phyloP scores from a whole-genome alignment of 2,888 invertebrate species.

The Drepana falcataria region DNA sequence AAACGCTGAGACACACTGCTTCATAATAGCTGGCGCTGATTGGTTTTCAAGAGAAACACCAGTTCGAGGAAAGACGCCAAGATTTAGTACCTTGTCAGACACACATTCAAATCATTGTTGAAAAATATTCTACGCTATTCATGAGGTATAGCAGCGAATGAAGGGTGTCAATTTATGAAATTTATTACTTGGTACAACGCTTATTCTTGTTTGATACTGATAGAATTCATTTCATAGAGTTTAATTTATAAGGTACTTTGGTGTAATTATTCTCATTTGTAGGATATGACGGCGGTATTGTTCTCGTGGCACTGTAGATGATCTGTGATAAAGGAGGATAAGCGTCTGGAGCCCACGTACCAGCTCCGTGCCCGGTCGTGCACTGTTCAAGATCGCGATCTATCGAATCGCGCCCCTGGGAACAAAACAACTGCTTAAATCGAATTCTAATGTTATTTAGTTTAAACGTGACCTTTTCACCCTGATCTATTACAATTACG shows the following conservation, averaged over 20 bases:
- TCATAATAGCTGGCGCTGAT: constrained; percentile 63
- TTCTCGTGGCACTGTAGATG: constrained; percentile 48
- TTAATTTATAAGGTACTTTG: not conserved
- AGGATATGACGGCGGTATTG: constrained; percentile 53
- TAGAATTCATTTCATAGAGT: constrained; percentile 1
- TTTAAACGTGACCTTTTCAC: constrained; percentile 27
- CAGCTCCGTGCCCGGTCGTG: constrained; percentile 56
- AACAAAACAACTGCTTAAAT: constrained; percentile 26
- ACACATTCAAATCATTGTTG: constrained; percentile 29
- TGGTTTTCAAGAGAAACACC: constrained; percentile 68
- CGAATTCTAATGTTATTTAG: constrained; percentile 16
- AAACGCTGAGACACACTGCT: constrained; percentile 51
- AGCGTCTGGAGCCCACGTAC: constrained; percentile 53
- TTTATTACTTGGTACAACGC: too few species aligned
- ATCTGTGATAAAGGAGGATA: constrained; percentile 61
- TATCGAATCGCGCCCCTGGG: constrained; percentile 54
- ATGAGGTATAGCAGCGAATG: constrained; percentile 15
- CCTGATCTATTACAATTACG: constrained; percentile 25
- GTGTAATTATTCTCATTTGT: constrained; percentile 60
- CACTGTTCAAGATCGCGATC: constrained; percentile 57
- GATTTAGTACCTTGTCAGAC: constrained; percentile 47
- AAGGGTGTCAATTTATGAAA: constrained; percentile 5
- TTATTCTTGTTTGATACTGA: too few species aligned
- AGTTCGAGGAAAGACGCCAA: constrained; percentile 57
- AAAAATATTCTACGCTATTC: constrained; percentile 11